A percentile compares a stretch with the other conserved stretches of the same genome.
These are phyloP conservation scores for Diceros bicornis DNA, from an alignment of 2,797 vertebrate genomes.

Conservation along the genomic window DNA sequence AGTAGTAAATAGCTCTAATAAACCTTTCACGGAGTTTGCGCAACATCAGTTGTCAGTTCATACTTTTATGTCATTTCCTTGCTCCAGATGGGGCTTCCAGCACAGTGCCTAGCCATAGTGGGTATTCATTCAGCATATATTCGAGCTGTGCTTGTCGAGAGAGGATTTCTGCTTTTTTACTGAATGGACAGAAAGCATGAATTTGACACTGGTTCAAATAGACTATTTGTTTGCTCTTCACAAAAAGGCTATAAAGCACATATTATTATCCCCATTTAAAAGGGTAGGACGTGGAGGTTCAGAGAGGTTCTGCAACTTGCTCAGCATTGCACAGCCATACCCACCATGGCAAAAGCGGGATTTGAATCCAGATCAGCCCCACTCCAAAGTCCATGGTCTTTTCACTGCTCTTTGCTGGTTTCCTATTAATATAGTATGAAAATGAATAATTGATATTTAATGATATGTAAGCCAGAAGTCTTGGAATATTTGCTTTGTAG, in stretches of 20 bases:
- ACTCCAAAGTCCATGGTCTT: background rate
- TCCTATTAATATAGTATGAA: constrained; percentile 12
- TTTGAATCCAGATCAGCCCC: background rate
- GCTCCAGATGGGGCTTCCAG: background rate
- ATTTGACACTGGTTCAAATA: constrained; percentile 2
- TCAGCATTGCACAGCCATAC: background rate
- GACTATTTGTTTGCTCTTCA: background rate
- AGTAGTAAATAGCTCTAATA: background rate
- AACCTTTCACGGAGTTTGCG: background rate
- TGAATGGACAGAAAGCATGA: background rate
- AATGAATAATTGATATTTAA: background rate
- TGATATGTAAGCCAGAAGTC: constrained; percentile 32
- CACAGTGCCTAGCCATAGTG: background rate
- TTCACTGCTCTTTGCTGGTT: constrained; percentile 6
- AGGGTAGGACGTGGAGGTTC: background rate
- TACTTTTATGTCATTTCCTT: constrained; percentile 1
- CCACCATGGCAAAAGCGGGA: background rate
- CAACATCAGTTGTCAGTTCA: background rate
- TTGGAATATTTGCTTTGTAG: constrained; percentile 6
- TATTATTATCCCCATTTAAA: background rate
- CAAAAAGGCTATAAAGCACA: background rate
- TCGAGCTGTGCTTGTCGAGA: background rate
- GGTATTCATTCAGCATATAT: background rate
- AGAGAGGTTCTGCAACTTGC: constrained; percentile 27
- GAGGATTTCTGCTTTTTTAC: background rate